Evolutionary conservation across 2,113 vertebrate species (phyloP), one percentile per base, ranked within the genome.

Genomic region (Octodon degus): DNA sequence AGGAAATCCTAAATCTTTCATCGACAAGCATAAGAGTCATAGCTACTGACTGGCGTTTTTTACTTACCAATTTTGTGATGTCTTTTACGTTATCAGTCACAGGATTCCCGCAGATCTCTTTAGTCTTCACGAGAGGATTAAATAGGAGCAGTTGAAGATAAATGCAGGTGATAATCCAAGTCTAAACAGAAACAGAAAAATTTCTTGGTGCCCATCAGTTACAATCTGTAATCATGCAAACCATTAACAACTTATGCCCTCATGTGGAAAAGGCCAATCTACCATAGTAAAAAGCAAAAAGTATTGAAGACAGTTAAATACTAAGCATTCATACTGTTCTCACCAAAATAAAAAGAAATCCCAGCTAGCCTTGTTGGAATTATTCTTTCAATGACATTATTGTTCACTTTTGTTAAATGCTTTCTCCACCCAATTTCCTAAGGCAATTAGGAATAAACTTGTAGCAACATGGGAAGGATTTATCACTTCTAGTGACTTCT

Each of bases 101-200:
- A 79, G 98, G 98, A 98, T 98, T 99, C 98, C 97, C 97, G 82
- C 99, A 99, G 98, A 98, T 98, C 92, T 97, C 98, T 96, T 98
- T 97, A 95, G 98, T 97, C 98, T 97, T 98, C 97, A 98, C 97
- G 87, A 98, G 98, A 98, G 98, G 98, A 98, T 98, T 98, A 97
- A 99, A 98, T 30, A 99, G 98, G 97, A 99, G 98, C 93, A 99
- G 98, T 89, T 98, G 99, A 98, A 99, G 98, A 98, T 98, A 99
- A 98, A 99, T 98, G 98, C 98, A 99, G 98, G 98, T 98, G 98
- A 98, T 98, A 98, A 99, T 99, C 98, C 99, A 99, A 99, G 98
- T 99, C 99, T 99, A 97, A 96, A 96, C 88, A 37, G 94, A 97
- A 96, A 97, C n/a, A 98, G 70, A 96, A 93, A 96, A 91, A 92